Evolutionary conservation across 2,797 vertebrate genomes (phyloP).

Genomic region (Triplophysa yarkandensis): DNA sequence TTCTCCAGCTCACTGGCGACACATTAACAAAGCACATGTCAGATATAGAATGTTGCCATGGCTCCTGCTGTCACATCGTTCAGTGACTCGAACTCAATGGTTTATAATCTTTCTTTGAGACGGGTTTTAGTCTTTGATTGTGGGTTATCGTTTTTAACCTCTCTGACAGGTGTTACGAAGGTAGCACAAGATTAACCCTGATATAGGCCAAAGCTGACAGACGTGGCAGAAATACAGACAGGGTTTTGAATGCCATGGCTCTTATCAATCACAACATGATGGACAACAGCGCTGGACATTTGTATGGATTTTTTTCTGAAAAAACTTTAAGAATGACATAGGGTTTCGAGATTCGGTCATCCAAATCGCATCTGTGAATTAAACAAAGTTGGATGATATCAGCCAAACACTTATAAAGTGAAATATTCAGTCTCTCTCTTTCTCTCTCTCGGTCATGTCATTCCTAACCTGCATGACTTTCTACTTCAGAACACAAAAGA

Average conservation of each 20-base stretch:
- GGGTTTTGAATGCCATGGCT: slow-evolving; percentile 9
- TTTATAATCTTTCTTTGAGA: slow-evolving; percentile 38
- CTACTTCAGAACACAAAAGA: no score
- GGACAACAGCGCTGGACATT: background rate
- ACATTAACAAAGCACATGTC: background rate
- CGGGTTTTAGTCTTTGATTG: slow-evolving; percentile 26
- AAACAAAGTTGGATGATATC: no score
- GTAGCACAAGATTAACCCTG: slow-evolving; percentile 38
- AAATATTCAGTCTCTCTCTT: no score
- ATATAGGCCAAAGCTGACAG: slow-evolving; percentile 37
- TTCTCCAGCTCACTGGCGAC: background rate
- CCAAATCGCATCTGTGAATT: background rate
- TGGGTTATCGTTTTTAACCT: slow-evolving; percentile 27
- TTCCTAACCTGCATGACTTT: no score
- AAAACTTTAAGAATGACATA: background rate
- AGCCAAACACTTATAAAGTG: no score
- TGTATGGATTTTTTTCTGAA: slow-evolving; percentile 8
- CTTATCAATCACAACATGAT: slow-evolving; percentile 6
- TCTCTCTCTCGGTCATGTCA: no score
- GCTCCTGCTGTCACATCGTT: background rate
- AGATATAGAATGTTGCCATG: slow-evolving; percentile 20
- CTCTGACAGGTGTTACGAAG: slow-evolving; percentile 10
- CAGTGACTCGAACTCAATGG: slow-evolving; percentile 19
- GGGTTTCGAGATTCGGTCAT: background rate
- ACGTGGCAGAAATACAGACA: slow-evolving; percentile 5